Percentiles rank a stretch among this genome's conserved stretches.
Conservation (phyloP, 2,797 vertebrate species). For the Odontamblyopus rebecca region DNA sequence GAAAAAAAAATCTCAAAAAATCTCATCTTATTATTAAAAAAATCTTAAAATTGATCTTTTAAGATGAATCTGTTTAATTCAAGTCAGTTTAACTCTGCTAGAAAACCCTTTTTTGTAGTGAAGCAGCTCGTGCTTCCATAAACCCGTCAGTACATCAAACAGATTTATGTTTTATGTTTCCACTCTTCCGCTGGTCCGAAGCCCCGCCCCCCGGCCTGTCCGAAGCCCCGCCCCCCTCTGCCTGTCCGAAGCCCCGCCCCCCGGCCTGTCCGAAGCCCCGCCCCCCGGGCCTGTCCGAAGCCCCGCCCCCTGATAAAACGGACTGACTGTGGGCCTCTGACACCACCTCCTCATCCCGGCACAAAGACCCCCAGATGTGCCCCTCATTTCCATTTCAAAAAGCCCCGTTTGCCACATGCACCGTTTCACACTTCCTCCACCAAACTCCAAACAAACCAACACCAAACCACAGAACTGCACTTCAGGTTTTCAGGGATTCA, state of each 20-base stretch:
- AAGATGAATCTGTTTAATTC: too few relatives aligned
- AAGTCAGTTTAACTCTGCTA: too few relatives aligned
- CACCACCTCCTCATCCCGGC: constrained; percentile 59
- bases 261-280: constrained; percentile 3
- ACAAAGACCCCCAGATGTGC: constrained; percentile 76
- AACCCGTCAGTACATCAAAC: neutral
- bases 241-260: constrained; percentile 10
- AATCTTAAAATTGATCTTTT: too few relatives aligned
- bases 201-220: constrained; percentile 5
- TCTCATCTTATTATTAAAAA: too few relatives aligned
- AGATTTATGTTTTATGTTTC: constrained; percentile 33
- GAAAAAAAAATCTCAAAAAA: too few relatives aligned
- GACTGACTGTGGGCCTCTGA: constrained; percentile 70
- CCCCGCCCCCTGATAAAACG: constrained; percentile 33
- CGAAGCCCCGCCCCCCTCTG: constrained; percentile 6
- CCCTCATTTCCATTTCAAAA: constrained; percentile 76
- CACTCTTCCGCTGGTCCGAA: constrained; percentile 7
- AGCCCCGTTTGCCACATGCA: constrained; percentile 61
- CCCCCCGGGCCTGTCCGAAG: constrained; percentile 11
- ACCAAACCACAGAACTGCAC: neutral
- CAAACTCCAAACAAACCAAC: constrained; percentile 19
- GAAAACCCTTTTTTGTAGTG: too few relatives aligned
- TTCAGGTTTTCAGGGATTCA: neutral
- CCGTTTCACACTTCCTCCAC: constrained; percentile 33
- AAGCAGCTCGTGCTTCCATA: neutral